Evolutionary conservation across 2,888 invertebrate species (phyloP).

Genomic region (Pterostichus madidus): DNA sequence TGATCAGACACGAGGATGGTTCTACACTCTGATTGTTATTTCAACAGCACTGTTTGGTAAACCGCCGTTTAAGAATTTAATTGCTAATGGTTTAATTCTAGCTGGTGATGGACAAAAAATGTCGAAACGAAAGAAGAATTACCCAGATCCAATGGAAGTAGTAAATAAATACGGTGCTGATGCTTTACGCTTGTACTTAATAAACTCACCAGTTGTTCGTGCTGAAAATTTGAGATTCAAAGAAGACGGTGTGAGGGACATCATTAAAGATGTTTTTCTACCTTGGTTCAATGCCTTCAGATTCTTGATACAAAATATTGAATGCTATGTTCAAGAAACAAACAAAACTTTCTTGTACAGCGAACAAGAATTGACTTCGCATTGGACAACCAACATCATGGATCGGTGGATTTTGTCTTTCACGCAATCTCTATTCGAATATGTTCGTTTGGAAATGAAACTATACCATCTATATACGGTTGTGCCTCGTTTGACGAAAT

Average conservation of each 20-base stretch:
- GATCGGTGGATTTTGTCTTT: conserved; percentile 98
- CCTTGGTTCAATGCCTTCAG: conserved; percentile 98
- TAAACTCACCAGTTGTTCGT: conserved; percentile 98
- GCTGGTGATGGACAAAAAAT: conserved; percentile 99
- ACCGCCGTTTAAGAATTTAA: conserved; percentile 98
- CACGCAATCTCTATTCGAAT: conserved; percentile 94
- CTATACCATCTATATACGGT: conserved; percentile 97
- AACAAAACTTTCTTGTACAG: conserved; percentile 75
- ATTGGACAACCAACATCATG: conserved; percentile 87
- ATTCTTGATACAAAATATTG: conserved; percentile 96
- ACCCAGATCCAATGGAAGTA: conserved; percentile 96
- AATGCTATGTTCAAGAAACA: conserved; percentile 85
- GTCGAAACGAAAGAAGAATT: conserved; percentile 99
- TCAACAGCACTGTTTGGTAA: conserved; percentile 97
- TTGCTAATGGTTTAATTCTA: conserved; percentile 96
- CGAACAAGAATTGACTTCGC: conserved; percentile 71
- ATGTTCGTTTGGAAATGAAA: conserved; percentile 95
- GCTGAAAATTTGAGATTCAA: conserved; percentile 98
- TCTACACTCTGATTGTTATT: conserved; percentile 98
- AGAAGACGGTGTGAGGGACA: conserved; percentile 97
- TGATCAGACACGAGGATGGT: conserved; percentile 99
- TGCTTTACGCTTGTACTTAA: conserved; percentile 95
- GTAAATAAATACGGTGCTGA: conserved; percentile 97
- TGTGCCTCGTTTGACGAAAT: conserved; percentile 94
- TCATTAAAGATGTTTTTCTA: conserved; percentile 97